Conservation (phyloP, 2,888 invertebrate genomes). For the Ephialtes manifestator region DNA sequence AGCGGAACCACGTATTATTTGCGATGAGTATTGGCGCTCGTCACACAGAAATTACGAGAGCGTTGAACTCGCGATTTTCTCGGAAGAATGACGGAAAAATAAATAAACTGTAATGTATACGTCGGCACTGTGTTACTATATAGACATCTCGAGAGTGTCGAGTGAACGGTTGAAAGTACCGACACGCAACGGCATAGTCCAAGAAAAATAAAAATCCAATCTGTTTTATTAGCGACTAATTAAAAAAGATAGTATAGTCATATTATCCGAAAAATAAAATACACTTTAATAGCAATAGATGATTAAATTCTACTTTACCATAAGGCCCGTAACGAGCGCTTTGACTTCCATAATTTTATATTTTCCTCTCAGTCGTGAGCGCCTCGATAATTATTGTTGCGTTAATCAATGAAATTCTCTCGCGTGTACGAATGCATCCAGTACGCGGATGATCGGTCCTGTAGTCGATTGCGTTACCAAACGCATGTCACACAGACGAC, state of each 20-base stretch:
- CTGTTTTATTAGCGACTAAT: constrained; percentile 12
- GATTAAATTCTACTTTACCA: constrained; percentile 62
- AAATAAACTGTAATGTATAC: constrained; percentile 40
- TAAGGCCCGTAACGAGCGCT: constrained; percentile 69
- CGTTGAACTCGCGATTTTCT: constrained; percentile 79
- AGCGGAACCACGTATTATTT: constrained; percentile 75
- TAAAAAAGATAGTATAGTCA: no score
- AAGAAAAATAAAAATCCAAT: not conserved
- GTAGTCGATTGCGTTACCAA: constrained; percentile 29
- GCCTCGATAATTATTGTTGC: constrained; percentile 10
- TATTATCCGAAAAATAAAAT: constrained; percentile 10
- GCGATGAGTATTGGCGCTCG: constrained; percentile 79
- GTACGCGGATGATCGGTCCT: constrained; percentile 7
- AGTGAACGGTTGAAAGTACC: not conserved
- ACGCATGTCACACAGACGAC: constrained; percentile 54
- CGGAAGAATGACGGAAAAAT: constrained; percentile 72
- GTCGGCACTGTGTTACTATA: not conserved
- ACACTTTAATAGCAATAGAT: not conserved
- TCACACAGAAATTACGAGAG: constrained; percentile 79
- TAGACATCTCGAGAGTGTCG: not conserved
- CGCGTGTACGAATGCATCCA: constrained; percentile 17
- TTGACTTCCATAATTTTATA: constrained; percentile 73
- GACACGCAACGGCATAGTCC: not conserved
- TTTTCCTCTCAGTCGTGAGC: constrained; percentile 14
- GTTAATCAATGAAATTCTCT: constrained; percentile 19